Evolutionary conservation across 2,888 invertebrate genomes (phyloP).

Genomic region (Cotesia congregata): DNA sequence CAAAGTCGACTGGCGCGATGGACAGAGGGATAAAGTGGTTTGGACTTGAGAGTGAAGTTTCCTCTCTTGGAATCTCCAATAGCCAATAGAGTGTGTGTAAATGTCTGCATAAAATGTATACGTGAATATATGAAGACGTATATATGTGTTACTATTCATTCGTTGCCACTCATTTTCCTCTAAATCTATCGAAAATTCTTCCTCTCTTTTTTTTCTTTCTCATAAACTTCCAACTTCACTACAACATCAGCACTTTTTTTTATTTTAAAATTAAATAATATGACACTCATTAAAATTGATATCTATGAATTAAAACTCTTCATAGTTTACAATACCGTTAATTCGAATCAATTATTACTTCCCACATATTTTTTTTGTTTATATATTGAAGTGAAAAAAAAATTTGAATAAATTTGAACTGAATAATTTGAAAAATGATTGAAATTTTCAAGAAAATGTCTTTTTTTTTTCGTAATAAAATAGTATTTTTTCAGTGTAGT

Average conservation of each 20-base stretch:
- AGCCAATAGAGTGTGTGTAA: neutral
- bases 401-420: no score
- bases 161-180: slow-evolving; percentile 17
- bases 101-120: neutral
- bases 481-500: no score
- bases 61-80: slow-evolving; percentile 30
- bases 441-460: no score
- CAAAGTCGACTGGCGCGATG: slow-evolving; percentile 46
- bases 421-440: no score
- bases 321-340: no score
- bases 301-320: neutral
- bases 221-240: slow-evolving; percentile 28
- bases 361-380: no score
- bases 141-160: slow-evolving; percentile 1
- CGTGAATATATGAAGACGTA: neutral
- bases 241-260: slow-evolving; percentile 19
- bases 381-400: no score
- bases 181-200: slow-evolving; percentile 1
- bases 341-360: no score
- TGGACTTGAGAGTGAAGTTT: slow-evolving; percentile 37
- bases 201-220: slow-evolving; percentile 15
- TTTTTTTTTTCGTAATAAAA: no score
- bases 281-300: neutral
- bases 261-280: neutral
- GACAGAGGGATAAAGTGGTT: slow-evolving; percentile 48